Evolutionary conservation across 2,113 vertebrate species (phyloP), one percentile per base, ranked within the genome.

Genomic region (Microcebus griseorufus): DNA sequence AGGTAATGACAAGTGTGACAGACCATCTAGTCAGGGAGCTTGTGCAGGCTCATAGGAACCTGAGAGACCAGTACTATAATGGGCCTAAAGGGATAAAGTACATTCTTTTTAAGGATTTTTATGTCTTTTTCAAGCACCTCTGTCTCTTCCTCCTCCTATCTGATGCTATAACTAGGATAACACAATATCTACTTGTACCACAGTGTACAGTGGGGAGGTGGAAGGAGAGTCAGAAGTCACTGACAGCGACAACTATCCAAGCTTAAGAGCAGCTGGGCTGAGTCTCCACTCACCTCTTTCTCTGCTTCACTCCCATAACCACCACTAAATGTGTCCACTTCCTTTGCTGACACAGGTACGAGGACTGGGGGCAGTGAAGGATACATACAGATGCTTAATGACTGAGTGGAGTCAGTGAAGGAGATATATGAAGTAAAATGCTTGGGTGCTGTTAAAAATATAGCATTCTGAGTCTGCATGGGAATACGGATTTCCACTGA

Each of bases 281-380:
- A 93, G 62, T 73, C 93, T 95, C 83, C 92, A 92, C 87, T 97
- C 97, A 94, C 95, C 94, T 97, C 70, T 93, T 94, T 76, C 82
- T 97, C 51, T 81, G 93, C 39, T 87, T 94, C 89, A 90, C 22
- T 87, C 88, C 64, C 89, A 93, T 62, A 94, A 94, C 32, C 79
- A 94, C 75, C 79, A 92, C 81, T 94, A 97, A 97, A 92, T 9
- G 27, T 23, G 29, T 90, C 96, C 85, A 91, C 78, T 79, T 97
- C 85, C 88, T 96, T 79, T 95, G 86, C 89, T 89, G 91, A 93
- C 78, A 81, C 88, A 80, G 89, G 83, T 79, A 76, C 92, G 64
- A 87, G 83, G 84, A 42, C 60, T 45, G 76, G 93, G 83, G 39
- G n/a, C 92, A 67, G 53, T 93, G 88, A 83, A 83, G 90, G 70